phyloP scores from a whole-genome alignment of 2,797 vertebrate genomes.

The Poeciliopsis gracilis region DNA sequence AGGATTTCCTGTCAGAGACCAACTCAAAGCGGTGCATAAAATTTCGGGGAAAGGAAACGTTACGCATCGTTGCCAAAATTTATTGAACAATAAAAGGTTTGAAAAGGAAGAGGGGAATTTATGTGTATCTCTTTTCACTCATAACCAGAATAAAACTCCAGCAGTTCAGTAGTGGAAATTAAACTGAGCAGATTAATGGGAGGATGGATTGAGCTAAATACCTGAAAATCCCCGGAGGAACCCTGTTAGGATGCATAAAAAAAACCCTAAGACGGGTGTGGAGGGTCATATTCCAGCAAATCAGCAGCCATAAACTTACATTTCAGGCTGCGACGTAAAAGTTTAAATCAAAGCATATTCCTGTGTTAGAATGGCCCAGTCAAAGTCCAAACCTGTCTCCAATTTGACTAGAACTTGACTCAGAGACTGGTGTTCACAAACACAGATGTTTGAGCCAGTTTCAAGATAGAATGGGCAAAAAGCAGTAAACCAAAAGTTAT shows the following conservation, averaged over 20 bases:
- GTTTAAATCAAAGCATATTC: not conserved
- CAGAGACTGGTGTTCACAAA: not conserved
- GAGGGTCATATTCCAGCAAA: not conserved
- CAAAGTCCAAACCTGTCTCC: not conserved
- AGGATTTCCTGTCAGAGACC: not conserved
- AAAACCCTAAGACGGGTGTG: not conserved
- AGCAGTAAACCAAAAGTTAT: not conserved
- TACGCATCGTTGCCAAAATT: not conserved
- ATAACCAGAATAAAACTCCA: not conserved
- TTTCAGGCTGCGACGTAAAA: not conserved
- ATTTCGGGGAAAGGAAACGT: not conserved
- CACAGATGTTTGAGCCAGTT: not conserved
- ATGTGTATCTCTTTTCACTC: not conserved
- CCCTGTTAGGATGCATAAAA: not conserved
- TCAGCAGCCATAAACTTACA: not conserved
- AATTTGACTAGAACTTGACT: not conserved
- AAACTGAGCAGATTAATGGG: not conserved
- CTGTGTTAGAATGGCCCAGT: not conserved
- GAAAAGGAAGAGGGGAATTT: not conserved
- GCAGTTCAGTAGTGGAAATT: not conserved
- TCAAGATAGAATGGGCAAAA: not conserved
- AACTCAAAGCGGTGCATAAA: not conserved
- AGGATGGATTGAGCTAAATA: not conserved
- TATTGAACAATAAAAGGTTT: not conserved
- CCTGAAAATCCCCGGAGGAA: not conserved